Percentiles rank a stretch among this genome's conserved stretches.
Evolutionary conservation across 2,113 vertebrate species (phyloP).

Genomic region (Spea multiplicata): DNA sequence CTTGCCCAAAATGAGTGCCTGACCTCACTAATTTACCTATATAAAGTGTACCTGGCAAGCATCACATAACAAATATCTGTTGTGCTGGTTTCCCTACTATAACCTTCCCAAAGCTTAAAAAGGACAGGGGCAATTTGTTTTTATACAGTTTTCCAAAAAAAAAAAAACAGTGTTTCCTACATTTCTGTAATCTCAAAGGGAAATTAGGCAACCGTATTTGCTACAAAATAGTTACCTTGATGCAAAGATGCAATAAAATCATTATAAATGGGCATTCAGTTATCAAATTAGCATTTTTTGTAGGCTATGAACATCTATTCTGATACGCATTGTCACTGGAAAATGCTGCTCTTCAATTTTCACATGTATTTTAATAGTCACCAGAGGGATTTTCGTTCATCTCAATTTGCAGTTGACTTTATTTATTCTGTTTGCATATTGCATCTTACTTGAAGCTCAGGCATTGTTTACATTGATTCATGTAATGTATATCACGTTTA

Average conservation of each 20-base stretch:
- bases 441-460: conserved; percentile 13
- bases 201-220: conserved; percentile 19
- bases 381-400: conserved; percentile 36
- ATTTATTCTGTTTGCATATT: conserved; percentile 33
- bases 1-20: no score
- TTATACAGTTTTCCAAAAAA: no score
- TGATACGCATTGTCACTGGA: conserved; percentile 35
- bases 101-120: no score
- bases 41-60: no score
- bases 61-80: no score
- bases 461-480: conserved; percentile 39
- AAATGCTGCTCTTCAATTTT: conserved; percentile 37
- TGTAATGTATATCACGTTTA: conserved; percentile 10
- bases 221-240: conserved; percentile 28
- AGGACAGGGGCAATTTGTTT: no score
- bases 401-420: conserved; percentile 37
- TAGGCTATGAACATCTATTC: conserved; percentile 12
- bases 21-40: no score
- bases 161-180: no score
- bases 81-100: no score
- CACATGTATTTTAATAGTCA: conserved; percentile 38
- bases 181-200: background rate
- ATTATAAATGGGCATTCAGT: conserved; percentile 25
- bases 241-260: conserved; percentile 27
- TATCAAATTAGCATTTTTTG: conserved; percentile 11